A percentile compares a stretch with the other conserved stretches of the same genome.
Conservation (phyloP, 1,140 invertebrate species). For the Portunus trituberculatus region DNA sequence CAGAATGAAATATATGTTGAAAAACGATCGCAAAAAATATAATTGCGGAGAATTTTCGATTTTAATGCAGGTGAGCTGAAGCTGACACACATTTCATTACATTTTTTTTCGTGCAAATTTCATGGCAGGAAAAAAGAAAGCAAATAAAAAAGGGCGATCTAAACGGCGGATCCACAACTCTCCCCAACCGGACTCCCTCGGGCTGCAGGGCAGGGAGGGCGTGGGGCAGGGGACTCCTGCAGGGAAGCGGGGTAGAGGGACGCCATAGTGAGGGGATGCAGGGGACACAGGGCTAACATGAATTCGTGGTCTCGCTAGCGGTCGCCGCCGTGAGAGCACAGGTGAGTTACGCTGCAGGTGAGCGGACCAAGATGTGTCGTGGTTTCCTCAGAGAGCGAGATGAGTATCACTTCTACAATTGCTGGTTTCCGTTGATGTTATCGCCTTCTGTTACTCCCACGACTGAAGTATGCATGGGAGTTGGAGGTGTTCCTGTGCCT, state of each 20-base stretch:
- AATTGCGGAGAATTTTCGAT: constrained; percentile 22
- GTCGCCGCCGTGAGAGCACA: background rate
- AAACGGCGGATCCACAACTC: constrained; percentile 18
- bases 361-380: background rate
- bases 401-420: background rate
- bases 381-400: background rate
- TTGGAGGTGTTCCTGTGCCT: background rate
- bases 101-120: constrained; percentile 14
- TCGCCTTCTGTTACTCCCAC: background rate
- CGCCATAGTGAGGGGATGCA: background rate
- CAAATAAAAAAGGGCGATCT: background rate
- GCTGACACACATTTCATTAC: constrained; percentile 20
- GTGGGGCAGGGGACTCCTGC: background rate
- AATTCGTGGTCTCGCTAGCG: constrained; percentile 17
- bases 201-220: background rate
- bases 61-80: constrained; percentile 21
- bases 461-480: background rate
- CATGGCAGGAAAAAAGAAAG: constrained; percentile 12
- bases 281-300: background rate
- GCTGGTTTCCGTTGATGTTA: background rate
- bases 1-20: background rate
- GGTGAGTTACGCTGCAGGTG: background rate
- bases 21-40: constrained; percentile 1
- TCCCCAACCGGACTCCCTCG: background rate
- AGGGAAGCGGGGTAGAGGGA: background rate